phyloP scores from a whole-genome alignment of 2,797 vertebrate genomes.

The Ctenopoma kingsleyae region DNA sequence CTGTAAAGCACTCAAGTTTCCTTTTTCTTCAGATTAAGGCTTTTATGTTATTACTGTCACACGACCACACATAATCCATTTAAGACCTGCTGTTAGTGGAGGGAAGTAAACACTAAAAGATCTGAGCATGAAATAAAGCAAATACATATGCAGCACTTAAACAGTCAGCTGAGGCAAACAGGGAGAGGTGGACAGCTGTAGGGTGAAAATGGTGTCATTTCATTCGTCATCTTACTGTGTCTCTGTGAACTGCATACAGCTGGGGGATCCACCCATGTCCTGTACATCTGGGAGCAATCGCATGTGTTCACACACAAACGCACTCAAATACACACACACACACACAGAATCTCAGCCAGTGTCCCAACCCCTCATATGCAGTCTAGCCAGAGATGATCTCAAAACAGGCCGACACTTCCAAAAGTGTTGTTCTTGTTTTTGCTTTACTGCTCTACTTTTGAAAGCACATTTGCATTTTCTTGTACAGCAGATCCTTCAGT shows the following conservation, averaged over 20 bases:
- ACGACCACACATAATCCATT: slow-evolving; percentile 44
- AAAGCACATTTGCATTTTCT: slow-evolving; percentile 27
- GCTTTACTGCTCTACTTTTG: slow-evolving; percentile 59
- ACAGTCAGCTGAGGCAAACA: slow-evolving; percentile 74
- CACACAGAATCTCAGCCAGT: slow-evolving; percentile 39
- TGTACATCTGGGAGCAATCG: slow-evolving; percentile 85
- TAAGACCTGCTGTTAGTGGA: slow-evolving; percentile 45
- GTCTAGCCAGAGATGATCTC: slow-evolving; percentile 72
- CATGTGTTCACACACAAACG: slow-evolving; percentile 58
- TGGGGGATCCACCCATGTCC: slow-evolving; percentile 84
- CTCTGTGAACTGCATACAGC: slow-evolving; percentile 75
- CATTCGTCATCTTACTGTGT: slow-evolving; percentile 72
- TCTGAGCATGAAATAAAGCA: slow-evolving; percentile 29
- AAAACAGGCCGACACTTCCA: slow-evolving; percentile 58
- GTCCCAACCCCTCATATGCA: slow-evolving; percentile 52
- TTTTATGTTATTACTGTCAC: slow-evolving; percentile 46
- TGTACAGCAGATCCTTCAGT: slow-evolving; percentile 2
- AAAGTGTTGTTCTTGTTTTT: slow-evolving; percentile 55
- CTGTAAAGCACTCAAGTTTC: slow-evolving; percentile 35
- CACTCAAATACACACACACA: slow-evolving; percentile 22
- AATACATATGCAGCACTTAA: slow-evolving; percentile 43
- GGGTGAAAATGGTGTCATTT: slow-evolving; percentile 78
- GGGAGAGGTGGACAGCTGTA: slow-evolving; percentile 75
- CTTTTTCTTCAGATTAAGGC: slow-evolving; percentile 49
- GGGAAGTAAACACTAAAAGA: slow-evolving; percentile 31